Conservation (phyloP, 2,797 vertebrate species). For the Harpagifer antarcticus region DNA sequence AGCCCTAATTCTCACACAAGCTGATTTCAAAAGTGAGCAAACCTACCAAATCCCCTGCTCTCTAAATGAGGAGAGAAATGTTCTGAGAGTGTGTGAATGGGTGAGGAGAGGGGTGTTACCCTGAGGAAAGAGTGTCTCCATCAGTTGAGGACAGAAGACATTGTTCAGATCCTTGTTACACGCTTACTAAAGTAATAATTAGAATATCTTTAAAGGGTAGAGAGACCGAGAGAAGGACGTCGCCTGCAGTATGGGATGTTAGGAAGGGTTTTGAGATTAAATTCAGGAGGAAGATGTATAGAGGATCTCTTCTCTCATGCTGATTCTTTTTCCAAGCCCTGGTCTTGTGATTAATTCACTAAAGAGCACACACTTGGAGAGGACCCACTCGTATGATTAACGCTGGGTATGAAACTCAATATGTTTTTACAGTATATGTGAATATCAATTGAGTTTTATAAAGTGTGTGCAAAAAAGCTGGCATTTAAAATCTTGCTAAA, state of each 20-base stretch:
- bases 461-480: neutral
- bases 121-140: conserved; percentile 49
- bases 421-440: neutral
- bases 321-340: conserved; percentile 3
- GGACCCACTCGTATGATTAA: neutral
- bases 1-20: no score
- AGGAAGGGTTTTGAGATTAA: conserved; percentile 35
- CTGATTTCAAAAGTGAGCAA: conserved; percentile 37
- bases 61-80: conserved; percentile 19
- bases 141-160: conserved; percentile 45
- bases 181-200: conserved; percentile 51
- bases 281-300: conserved; percentile 2
- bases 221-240: conserved; percentile 12
- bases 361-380: neutral
- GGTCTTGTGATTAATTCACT: neutral
- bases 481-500: neutral
- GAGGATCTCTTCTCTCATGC: neutral
- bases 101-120: conserved; percentile 34
- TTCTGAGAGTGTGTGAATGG: conserved; percentile 22
- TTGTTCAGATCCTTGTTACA: conserved; percentile 50
- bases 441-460: neutral
- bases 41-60: conserved; percentile 12
- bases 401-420: neutral
- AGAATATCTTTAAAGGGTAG: conserved; percentile 51
- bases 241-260: conserved; percentile 10